Conservation (phyloP, 2,888 invertebrate genomes). For the Gari tellinella region DNA sequence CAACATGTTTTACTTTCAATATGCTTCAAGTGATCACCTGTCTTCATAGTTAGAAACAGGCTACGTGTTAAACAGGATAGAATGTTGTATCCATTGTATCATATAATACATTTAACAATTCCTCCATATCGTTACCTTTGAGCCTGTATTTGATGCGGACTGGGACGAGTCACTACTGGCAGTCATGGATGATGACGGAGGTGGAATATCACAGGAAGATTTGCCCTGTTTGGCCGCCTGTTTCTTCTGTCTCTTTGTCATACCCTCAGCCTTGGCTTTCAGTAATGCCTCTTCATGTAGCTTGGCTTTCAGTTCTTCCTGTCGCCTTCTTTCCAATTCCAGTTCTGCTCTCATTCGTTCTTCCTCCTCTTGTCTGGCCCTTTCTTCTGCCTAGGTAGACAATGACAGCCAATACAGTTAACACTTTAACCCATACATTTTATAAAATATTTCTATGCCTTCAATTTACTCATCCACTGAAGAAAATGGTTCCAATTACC, state of each 20-base stretch:
- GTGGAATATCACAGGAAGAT: constrained; percentile 41
- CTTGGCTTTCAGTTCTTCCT: constrained; percentile 21
- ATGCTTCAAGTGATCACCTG: no score
- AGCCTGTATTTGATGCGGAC: no score
- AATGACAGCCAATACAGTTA: not conserved
- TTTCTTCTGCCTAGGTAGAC: constrained; percentile 74
- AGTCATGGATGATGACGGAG: constrained; percentile 3
- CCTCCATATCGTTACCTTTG: no score
- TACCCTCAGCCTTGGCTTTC: constrained; percentile 31
- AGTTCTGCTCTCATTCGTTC: constrained; percentile 64
- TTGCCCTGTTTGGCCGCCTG: constrained; percentile 42
- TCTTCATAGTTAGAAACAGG: no score
- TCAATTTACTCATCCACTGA: no score
- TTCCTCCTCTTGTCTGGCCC: constrained; percentile 71
- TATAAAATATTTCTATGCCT: no score
- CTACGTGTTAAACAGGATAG: no score
- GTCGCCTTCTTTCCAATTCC: constrained; percentile 45
- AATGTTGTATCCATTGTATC: no score
- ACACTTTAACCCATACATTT: no score
- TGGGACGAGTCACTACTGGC: not conserved
- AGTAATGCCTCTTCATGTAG: not conserved
- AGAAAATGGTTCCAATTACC: no score
- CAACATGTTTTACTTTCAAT: no score
- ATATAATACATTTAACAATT: no score
- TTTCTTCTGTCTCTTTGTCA: constrained; percentile 53